phyloP scores from a whole-genome alignment of 2,113 vertebrate species.

The Holacanthus passer region DNA sequence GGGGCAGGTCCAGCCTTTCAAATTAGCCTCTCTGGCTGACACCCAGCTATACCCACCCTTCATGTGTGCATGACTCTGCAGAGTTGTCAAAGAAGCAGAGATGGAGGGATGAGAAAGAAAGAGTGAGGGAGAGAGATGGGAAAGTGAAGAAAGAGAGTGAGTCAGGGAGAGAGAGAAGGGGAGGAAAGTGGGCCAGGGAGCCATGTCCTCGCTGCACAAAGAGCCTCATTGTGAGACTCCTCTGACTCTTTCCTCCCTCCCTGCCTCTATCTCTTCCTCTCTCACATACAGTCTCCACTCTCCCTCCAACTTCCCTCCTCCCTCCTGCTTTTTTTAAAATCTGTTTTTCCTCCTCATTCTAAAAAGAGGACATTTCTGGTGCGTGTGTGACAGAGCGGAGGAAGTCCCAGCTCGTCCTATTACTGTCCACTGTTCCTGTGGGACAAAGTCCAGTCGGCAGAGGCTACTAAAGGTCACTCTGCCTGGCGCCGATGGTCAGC shows the following conservation, averaged over 20 bases:
- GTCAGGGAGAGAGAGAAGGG: slow-evolving; percentile 45
- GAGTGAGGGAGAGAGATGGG: slow-evolving; percentile 11
- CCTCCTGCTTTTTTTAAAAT: slow-evolving; percentile 20
- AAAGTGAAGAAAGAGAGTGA: slow-evolving; percentile 51
- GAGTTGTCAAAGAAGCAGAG: slow-evolving; percentile 30
- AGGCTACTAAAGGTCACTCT: slow-evolving; percentile 65
- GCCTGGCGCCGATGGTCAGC: slow-evolving; percentile 6
- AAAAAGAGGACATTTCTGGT: slow-evolving; percentile 42
- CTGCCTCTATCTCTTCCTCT: slow-evolving; percentile 61
- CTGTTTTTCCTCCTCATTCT: slow-evolving; percentile 51
- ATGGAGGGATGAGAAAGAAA: neutral
- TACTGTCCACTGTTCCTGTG: slow-evolving; percentile 44
- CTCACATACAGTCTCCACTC: slow-evolving; percentile 40
- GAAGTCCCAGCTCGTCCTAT: slow-evolving; percentile 55
- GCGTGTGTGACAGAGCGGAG: slow-evolving; percentile 27
- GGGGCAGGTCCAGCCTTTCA: slow-evolving; percentile 14
- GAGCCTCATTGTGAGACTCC: slow-evolving; percentile 79
- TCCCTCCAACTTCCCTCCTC: slow-evolving; percentile 34
- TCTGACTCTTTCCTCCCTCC: slow-evolving; percentile 58
- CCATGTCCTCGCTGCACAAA: slow-evolving; percentile 75
- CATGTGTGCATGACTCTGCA: slow-evolving; percentile 73
- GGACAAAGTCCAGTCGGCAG: slow-evolving; percentile 37
- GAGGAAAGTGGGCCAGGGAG: slow-evolving; percentile 62
- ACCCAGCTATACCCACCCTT: slow-evolving; percentile 53
- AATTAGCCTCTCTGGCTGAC: slow-evolving; percentile 53